Evolutionary conservation across 2,113 vertebrate genomes (phyloP).

Genomic region (Sinocyclocheilus anophthalmus): DNA sequence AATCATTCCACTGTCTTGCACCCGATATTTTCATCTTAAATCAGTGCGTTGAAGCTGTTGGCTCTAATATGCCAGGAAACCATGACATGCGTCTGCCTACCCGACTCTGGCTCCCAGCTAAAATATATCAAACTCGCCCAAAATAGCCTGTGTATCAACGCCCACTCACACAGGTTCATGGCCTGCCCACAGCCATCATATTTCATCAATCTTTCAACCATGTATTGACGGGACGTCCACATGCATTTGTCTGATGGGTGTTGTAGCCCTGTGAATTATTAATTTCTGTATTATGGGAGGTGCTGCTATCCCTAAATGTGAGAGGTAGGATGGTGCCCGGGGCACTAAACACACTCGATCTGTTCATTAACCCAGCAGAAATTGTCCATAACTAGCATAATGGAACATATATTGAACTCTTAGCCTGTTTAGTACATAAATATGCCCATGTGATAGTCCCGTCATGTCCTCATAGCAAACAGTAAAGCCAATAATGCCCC

Average conservation of each 20-base stretch:
- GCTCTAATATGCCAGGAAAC: constrained; percentile 55
- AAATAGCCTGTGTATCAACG: constrained; percentile 71
- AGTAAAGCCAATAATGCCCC: not conserved
- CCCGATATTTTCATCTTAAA: constrained; percentile 27
- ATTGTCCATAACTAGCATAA: constrained; percentile 61
- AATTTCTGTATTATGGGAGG: constrained; percentile 69
- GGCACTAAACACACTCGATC: constrained; percentile 64
- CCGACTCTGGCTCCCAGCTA: constrained; percentile 61
- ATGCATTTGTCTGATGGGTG: constrained; percentile 73
- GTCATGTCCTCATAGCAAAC: not conserved
- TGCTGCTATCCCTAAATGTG: constrained; percentile 51
- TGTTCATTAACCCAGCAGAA: constrained; percentile 65
- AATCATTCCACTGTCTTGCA: constrained; percentile 37
- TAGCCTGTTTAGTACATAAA: constrained; percentile 26
- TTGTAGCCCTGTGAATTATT: constrained; percentile 72
- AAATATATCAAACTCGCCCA: constrained; percentile 62
- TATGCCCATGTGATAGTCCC: not conserved
- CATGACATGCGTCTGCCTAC: constrained; percentile 51
- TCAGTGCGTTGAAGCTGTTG: constrained; percentile 51
- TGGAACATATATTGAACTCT: constrained; percentile 59
- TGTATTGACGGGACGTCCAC: constrained; percentile 77
- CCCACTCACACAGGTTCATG: constrained; percentile 67
- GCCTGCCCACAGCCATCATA: constrained; percentile 70
- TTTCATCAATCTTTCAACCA: constrained; percentile 74
- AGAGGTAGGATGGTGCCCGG: constrained; percentile 59